phyloP scores from a whole-genome alignment of 2,888 invertebrate genomes.

The Megamerina dolium region DNA sequence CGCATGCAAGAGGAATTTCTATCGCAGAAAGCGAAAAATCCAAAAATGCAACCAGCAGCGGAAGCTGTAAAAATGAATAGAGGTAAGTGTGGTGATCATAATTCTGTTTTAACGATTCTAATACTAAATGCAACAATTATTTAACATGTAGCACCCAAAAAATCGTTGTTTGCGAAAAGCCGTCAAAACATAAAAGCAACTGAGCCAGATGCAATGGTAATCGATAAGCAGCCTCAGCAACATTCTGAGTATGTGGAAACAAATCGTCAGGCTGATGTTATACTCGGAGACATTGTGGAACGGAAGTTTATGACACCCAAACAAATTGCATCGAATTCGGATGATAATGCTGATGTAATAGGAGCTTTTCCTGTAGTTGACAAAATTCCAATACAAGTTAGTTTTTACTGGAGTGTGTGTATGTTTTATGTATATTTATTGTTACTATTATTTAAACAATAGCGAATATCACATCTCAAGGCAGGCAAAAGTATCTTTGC shows the following conservation, averaged over 20 bases:
- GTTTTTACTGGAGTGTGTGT: too few relatives aligned
- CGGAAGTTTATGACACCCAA: constrained; percentile 20
- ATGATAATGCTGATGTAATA: background rate
- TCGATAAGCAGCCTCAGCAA: constrained; percentile 34
- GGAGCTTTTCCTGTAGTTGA: constrained; percentile 20
- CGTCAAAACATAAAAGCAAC: constrained; percentile 16
- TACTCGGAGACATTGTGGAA: constrained; percentile 58
- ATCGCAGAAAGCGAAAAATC: constrained; percentile 53
- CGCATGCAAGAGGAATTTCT: constrained; percentile 68
- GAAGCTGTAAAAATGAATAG: constrained; percentile 50
- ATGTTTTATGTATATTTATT: too few relatives aligned
- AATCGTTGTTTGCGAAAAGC: constrained; percentile 41
- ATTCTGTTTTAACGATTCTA: background rate
- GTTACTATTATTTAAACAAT: too few relatives aligned
- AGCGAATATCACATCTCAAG: constrained; percentile 19
- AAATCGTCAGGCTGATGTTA: constrained; percentile 14
- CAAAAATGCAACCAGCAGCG: constrained; percentile 58
- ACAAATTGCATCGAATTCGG: background rate
- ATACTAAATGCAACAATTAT: background rate
- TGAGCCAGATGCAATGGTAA: constrained; percentile 3
- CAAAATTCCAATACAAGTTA: constrained; percentile 16
- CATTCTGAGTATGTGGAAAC: constrained; percentile 16
- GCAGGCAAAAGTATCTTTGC: constrained; percentile 53
- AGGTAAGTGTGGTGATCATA: constrained; percentile 25
- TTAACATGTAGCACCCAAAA: constrained; percentile 30